Evolutionary conservation across 92 coral and sea anemone species (phyloP).

Genomic region (Anthopleura xanthogrammica): DNA sequence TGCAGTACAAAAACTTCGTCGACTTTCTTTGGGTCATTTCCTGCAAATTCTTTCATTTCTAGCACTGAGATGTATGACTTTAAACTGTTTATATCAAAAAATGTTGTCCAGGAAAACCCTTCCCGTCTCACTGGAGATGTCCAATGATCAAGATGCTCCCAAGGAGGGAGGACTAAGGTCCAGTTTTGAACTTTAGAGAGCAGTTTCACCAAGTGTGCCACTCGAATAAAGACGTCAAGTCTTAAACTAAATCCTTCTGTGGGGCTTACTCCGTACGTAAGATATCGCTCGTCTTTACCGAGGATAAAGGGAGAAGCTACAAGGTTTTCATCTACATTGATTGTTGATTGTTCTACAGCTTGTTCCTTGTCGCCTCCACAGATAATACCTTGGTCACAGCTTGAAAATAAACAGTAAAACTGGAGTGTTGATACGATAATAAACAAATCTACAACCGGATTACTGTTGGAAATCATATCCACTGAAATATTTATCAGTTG

Average conservation of each 20-base stretch:
- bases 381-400: background rate
- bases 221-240: conserved; percentile 55
- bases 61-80: conserved; percentile 31
- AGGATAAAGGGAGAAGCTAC: background rate
- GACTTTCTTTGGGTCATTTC: conserved; percentile 22
- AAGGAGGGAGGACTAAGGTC: conserved; percentile 54
- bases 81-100: conserved; percentile 48
- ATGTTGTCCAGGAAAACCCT: conserved; percentile 43
- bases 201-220: conserved; percentile 44
- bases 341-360: background rate
- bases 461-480: background rate
- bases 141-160: conserved; percentile 65
- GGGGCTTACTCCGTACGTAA: conserved; percentile 45
- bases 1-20: conserved; percentile 56
- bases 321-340: background rate
- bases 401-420: background rate
- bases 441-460: background rate
- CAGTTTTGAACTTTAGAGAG: conserved; percentile 51
- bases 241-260: conserved; percentile 56
- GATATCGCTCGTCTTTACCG: conserved; percentile 9
- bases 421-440: background rate
- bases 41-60: conserved; percentile 40
- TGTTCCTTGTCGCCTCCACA: background rate
- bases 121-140: conserved; percentile 36
- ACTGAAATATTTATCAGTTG: background rate